Evolutionary conservation across 1,140 invertebrate genomes (phyloP), one percentile per base, ranked within the genome.

Genomic region (Tetramorium parvispinum): DNA sequence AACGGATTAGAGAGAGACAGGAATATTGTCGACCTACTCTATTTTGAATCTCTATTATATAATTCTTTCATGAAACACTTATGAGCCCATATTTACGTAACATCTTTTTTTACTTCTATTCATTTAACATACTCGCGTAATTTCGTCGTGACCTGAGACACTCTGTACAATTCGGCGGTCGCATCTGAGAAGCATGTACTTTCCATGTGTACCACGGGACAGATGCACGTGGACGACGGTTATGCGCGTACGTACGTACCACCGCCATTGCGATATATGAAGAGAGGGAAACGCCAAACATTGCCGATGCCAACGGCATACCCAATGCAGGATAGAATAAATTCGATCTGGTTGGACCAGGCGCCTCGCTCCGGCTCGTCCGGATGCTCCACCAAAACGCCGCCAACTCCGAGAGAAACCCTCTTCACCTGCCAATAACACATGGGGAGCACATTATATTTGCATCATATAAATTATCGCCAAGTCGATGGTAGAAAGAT

Each of bases 281-380:
- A 95, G 94, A 97, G 98, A 3, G 98, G 98, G 94, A 98, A 98
- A 86, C 98, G 95, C 98, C 98, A 98, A 59, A 99, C 97, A 93
- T 98, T 98, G 46, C 98, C 98, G 68, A 98, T 96, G 5, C 98
- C 98, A n/a, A 98, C 97, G 18, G 97, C 96, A 95, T 98, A 95
- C 93, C 98, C 96, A 61, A 98, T 96, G 92, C 97, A 97, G 37
- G 97, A 97, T n/a, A 98, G 94, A 78, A 98, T 96, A 89, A 97
- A 97, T 93, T 97, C 97, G 87, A 98, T 93, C 53, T 97, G 97
- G 43, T 96, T 96, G 3, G 96, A 96, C 98, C 98, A 98, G 85
- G 96, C 96, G 5, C 96, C 97, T 32, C 97, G 93, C 85, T 96
- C 94, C 6, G 94, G 61, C 57, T 82, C 76, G 43, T 68, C 70